These are phyloP conservation scores for Lycopodina hypogea DNA, from an alignment of 37 sponge, comb jelly and placozoan species.

Conservation along the genomic window DNA sequence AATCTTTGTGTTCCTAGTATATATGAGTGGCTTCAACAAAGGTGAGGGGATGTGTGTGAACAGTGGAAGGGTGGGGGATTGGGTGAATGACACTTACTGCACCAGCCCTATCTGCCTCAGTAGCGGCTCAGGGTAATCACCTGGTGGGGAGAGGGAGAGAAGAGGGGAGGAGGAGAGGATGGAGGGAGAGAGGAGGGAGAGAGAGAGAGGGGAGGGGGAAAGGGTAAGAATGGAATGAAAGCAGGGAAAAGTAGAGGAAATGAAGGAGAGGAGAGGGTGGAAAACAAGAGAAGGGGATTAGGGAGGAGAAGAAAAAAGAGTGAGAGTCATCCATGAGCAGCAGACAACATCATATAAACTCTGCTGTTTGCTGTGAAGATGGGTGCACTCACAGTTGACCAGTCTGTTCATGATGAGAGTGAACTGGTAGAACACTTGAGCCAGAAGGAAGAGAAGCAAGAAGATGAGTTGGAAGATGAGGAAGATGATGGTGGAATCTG, in stretches of 20 bases:
- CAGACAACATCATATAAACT: too few species aligned
- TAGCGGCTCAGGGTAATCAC: background rate
- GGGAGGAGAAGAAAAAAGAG: background rate
- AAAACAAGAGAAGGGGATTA: background rate
- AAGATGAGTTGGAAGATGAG: conserved; percentile 16
- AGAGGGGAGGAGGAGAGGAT: background rate
- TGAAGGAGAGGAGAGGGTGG: background rate
- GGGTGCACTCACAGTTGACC: conserved; percentile 31
- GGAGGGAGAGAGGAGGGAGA: background rate
- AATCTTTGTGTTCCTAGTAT: too few species aligned
- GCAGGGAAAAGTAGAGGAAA: background rate
- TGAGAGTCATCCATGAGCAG: background rate
- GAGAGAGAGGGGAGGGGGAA: background rate
- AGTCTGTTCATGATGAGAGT: conserved; percentile 38
- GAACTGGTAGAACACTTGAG: conserved; percentile 70
- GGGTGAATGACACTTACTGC: conserved; percentile 20
- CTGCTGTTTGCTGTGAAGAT: too few species aligned
- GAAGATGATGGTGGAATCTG: conserved; percentile 36
- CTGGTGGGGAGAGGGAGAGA: background rate
- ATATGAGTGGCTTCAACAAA: too few species aligned
- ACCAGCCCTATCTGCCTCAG: conserved; percentile 52
- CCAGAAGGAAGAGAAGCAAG: conserved; percentile 36
- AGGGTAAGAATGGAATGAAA: background rate
- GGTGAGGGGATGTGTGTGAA: too few species aligned
- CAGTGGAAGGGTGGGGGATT: too few species aligned